Evolutionary conservation across 1,140 invertebrate genomes (phyloP), one percentile per base, ranked within the genome.

Genomic region (Yoshiicerus persimilis): DNA sequence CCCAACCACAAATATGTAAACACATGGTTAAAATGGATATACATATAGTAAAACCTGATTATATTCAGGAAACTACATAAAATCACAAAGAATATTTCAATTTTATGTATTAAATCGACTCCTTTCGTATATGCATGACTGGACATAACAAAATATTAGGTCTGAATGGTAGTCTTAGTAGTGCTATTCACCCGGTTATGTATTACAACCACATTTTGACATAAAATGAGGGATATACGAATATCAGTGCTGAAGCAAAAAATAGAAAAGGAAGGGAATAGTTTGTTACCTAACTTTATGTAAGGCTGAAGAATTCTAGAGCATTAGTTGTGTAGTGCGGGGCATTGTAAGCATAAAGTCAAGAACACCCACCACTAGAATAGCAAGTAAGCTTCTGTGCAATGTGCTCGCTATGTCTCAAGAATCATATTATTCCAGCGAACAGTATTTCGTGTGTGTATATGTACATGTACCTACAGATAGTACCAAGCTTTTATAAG

Each of bases 301-400:
- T 47, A 47, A 56, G 16, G 47, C 2, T n/a, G 10, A 41, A 41
- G 39, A 13, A 41, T 9, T 9, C 39, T 41, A 4, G 10, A 13
- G 20, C 16, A 56, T 56, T 56, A 70, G 23, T 70, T 27, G 4
- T 30, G 66, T 30, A 30, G 75, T 36, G 30, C 9, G 32, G 30
- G 75, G 75, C 75, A 80, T 80, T 80, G 13, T 80, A 38, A 80
- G 75, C 20, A 80, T 80, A 80, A 80, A 80, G 70, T 77, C 30
- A 77, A 77, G 34, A 36, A 80, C 75, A 80, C 32, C 30, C 32
- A 20, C 75, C 32, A 80, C 32, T n/a, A 34, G 75, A 80, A 80
- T 80, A 80, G 75, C 32, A 38, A 80, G n/a, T n/a, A 36, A 80
- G 20, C 6, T 80, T 23, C 70, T 32, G 27, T 34, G 32, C 20